Base-by-base conservation (phyloP, 2,888 invertebrate genomes). In the Portevinia maculata region DNA sequence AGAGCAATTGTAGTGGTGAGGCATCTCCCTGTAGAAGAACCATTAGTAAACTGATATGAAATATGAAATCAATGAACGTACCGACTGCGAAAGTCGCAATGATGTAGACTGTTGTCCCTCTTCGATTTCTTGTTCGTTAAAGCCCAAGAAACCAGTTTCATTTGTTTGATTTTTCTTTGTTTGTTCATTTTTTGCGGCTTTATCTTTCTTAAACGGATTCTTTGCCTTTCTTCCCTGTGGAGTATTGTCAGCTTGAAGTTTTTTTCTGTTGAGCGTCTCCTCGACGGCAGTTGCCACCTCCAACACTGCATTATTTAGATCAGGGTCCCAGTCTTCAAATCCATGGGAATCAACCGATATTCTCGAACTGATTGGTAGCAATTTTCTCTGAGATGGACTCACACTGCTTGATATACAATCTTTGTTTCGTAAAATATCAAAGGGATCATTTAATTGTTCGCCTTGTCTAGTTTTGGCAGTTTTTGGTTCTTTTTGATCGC, bases 1-100 rank as follows among this genome's bases (percentile, higher is more conserved):
- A 13, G n/a, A 53, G 37, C 37, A 50, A 24, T 15, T 41, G 11
- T 6, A 28, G 7, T 9, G 44, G 9, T 4, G 57, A 2, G 17
- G 34, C 13, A 6, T 76, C 71, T 32, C 60, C 65, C 70, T 76
- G 7, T 8, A 4, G 11, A 62, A 44, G 11, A 34, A 44, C n/a
- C 52, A 48, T 1, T 8, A 8, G 11, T 8, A 17, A 39, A 9
- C 1, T 1, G 28, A 9, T 6, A 7, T n/a, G 15, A 0, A n/a
- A 41, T 21, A 6, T n/a, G 9, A 9, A 17, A 13, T 41, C 1
- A 19, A 24, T 4, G 15, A 24, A 37, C 17, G 9, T 83, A 83
- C 83, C 71, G 83, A 83, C 50, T 83, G 78, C 0, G 83, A 78
- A 8, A 83, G 55, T n/a, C 78, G 71, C 17, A 83, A 39, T 0